Percentiles rank a stretch among this genome's conserved stretches.
Conservation (phyloP, 53 echinoderm and acorn worm genomes). For the Holothuria leucospilota region DNA sequence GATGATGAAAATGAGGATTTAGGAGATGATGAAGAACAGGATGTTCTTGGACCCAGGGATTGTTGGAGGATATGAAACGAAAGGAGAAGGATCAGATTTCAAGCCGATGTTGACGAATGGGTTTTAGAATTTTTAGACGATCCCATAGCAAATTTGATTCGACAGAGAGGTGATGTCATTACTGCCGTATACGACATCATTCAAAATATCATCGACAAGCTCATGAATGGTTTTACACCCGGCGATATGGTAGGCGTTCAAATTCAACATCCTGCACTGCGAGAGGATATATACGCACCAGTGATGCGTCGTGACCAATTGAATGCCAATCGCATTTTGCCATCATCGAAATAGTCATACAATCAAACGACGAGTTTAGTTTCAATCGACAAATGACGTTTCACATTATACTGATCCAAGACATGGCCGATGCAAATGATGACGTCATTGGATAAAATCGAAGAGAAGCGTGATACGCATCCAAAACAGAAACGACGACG, state of each 20-base stretch:
- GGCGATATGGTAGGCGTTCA: not conserved
- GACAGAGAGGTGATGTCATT: not conserved
- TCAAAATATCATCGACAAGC: not conserved
- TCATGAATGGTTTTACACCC: not conserved
- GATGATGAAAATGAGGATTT: too few species aligned
- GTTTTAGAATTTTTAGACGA: too few species aligned
- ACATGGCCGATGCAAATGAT: not conserved
- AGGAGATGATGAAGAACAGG: too few species aligned
- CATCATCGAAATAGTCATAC: not conserved
- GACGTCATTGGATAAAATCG: not conserved
- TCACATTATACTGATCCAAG: not conserved
- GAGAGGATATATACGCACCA: not conserved
- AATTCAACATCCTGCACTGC: not conserved
- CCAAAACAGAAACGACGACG: not conserved
- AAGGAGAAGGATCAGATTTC: too few species aligned
- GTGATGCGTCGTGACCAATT: not conserved
- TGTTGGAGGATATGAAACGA: too few species aligned
- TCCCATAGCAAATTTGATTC: too few species aligned
- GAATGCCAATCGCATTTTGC: not conserved
- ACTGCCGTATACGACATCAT: not conserved
- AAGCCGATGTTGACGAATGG: too few species aligned
- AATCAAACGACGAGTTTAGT: not conserved
- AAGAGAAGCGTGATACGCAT: not conserved
- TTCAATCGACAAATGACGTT: not conserved
- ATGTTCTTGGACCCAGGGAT: too few species aligned